Conservation (phyloP, 2,797 vertebrate genomes). For the Xyrichtys novacula region DNA sequence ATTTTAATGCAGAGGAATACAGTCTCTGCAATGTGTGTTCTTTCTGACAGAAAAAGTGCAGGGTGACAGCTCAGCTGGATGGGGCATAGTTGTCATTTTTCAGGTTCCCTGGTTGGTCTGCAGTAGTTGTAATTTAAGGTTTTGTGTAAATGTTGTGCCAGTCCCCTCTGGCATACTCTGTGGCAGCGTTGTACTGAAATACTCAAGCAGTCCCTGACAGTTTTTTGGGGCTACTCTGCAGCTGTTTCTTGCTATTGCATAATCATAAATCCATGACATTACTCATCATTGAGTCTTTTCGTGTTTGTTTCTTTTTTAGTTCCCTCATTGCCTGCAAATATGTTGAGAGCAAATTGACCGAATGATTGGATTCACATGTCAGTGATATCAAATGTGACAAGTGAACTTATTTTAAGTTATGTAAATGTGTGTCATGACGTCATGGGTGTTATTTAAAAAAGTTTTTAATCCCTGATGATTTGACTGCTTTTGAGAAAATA, state of each 20-base stretch:
- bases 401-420: constrained; percentile 4
- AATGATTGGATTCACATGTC: constrained; percentile 17
- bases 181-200: constrained; percentile 48
- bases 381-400: not conserved
- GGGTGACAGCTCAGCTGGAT: constrained; percentile 5
- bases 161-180: constrained; percentile 46
- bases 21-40: too few species aligned
- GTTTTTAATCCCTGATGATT: constrained; percentile 57
- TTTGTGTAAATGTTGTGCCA: constrained; percentile 52
- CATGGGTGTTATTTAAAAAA: constrained; percentile 6
- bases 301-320: constrained; percentile 27
- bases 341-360: constrained; percentile 1
- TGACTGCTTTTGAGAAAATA: constrained; percentile 55
- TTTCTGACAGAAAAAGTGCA: too few species aligned
- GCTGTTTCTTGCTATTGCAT: constrained; percentile 32
- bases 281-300: constrained; percentile 30
- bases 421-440: constrained; percentile 5
- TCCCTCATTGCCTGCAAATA: constrained; percentile 23
- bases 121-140: constrained; percentile 49
- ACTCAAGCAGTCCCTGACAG: constrained; percentile 47
- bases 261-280: constrained; percentile 40
- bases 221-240: constrained; percentile 26
- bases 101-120: constrained; percentile 39
- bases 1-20: too few species aligned
- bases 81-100: constrained; percentile 32